A percentile compares a stretch with the other conserved stretches of the same genome.
phyloP scores from a whole-genome alignment of 2,888 invertebrate genomes.

The Euphydryas editha region DNA sequence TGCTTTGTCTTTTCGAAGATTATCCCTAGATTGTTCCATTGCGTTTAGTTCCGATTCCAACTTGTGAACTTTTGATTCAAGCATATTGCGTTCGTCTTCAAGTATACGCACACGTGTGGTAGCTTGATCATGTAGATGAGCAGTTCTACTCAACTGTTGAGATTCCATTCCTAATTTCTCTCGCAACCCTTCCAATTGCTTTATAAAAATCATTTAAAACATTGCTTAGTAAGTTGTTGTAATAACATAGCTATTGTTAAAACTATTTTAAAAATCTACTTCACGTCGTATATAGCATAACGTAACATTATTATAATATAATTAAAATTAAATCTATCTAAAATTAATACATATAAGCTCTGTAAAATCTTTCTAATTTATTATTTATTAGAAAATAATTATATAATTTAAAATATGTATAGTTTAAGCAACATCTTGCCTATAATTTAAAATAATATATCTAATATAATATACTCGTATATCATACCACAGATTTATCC shows the following conservation, averaged over 20 bases:
- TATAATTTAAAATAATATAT: too few relatives aligned
- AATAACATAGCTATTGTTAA: background rate
- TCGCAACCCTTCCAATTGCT: slow-evolving; percentile 90
- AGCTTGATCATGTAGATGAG: slow-evolving; percentile 86
- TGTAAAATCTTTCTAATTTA: too few relatives aligned
- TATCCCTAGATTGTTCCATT: slow-evolving; percentile 88
- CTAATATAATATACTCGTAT: background rate
- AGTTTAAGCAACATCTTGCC: too few relatives aligned
- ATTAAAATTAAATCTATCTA: too few relatives aligned
- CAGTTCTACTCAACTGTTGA: slow-evolving; percentile 87
- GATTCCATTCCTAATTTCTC: slow-evolving; percentile 89
- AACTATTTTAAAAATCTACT: background rate
- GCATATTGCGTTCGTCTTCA: slow-evolving; percentile 89
- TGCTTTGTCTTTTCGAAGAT: slow-evolving; percentile 89
- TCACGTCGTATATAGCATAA: too few relatives aligned
- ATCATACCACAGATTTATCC: slow-evolving; percentile 88
- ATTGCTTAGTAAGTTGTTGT: background rate
- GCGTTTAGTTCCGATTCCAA: slow-evolving; percentile 91
- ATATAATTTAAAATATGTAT: too few relatives aligned
- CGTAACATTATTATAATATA: too few relatives aligned
- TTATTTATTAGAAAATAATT: too few relatives aligned
- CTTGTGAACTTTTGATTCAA: slow-evolving; percentile 90
- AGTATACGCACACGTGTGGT: slow-evolving; percentile 85
- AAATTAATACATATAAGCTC: too few relatives aligned
- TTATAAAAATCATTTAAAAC: slow-evolving; percentile 2